Evolutionary conservation across 2,888 invertebrate species (phyloP), one percentile per base, ranked within the genome.

Genomic region (Netelia inedita): DNA sequence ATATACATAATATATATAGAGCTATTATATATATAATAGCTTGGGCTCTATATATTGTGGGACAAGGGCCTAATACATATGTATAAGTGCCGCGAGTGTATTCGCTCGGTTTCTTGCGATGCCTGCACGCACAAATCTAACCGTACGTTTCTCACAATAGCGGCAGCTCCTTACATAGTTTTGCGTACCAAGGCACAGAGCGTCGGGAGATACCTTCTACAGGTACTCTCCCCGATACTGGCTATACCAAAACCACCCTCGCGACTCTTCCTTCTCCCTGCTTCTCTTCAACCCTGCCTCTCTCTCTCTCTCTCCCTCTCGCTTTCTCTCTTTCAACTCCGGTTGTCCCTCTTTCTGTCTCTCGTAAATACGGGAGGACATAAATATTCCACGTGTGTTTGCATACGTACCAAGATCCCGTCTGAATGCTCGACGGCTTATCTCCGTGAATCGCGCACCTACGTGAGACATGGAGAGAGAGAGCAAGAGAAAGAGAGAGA

Each of bases 321-420:
- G 53, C 55, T 63, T 53, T 53, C 71, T 21, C 43, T 59, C 50
- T 21, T 41, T 50, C 71, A 35, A 35, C 35, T 6, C 35, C 35
- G 35, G 35, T 35, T 35, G 35, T 59, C 41, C 16, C 50, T 41
- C 71, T 66, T 28, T 66, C 46, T 41, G 53, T 35, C 41, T 61
- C 55, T 66, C 80, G 85, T 75, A 83, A 79, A 81, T 81, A 83
- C 81, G 69, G 71, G 59, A 68, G 71, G 75, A 75, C 85, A 85
- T 85, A 82, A 85, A 85, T 85, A 85, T 85, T 82, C 79, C 82
- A 79, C 79, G 85, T 82, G 75, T 82, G 85, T 85, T 85, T 85
- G 82, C 85, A 79, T 85, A 82, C 85, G 82, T 82, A 82, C 85
- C 82, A 79, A 82, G 85, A 85, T 85, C 82, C 71, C 53, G 78